Evolutionary conservation across 2,113 vertebrate genomes (phyloP), one percentile per base, ranked within the genome.

Genomic region (Azemiops feae): DNA sequence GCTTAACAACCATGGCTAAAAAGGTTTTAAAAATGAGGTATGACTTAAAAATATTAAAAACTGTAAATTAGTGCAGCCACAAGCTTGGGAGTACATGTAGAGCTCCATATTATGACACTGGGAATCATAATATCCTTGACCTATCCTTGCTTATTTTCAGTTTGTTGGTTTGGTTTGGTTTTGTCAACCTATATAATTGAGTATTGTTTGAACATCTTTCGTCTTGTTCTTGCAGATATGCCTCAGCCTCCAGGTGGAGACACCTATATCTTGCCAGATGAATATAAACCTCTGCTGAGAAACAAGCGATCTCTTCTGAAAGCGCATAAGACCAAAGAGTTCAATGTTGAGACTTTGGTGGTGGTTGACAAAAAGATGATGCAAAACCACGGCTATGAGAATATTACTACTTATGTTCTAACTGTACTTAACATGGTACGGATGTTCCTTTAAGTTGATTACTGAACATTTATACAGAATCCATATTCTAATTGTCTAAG

Each of bases 361-460:
- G 98, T 99, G 92, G 98, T 99, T 2, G 98, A 99, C 96, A 97
- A 94, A 39, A 98, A 97, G 95, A 99, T 99, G 98, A 98, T 98
- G 97, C 97, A 98, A 53, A 98, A 96, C 96, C 98, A 99, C 0
- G 98, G 98, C 10, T 98, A 97, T 1, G 98, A 98, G 88, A 99
- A 99, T 89, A 98, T 99, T 91, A 99, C 98, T 58, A 99, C 98
- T 69, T 99, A 99, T 25, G 98, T 99, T 47, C 97, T 99, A 7
- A 99, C 98, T 9, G 96, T 99, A 30, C 98, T 99, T 18, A 99
- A 99, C 95, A 99, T 99, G 98, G 98, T 99, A 96, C 43, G 74
- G 96, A 69, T 8, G 10, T 0, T 27, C 34, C 30, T 54, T 91
- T 27, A 53, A 1, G 16, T 14, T 74, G 55, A 50, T 55, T 89